Conservation (phyloP, 1,140 invertebrate genomes). For the Drosophila rufa region DNA sequence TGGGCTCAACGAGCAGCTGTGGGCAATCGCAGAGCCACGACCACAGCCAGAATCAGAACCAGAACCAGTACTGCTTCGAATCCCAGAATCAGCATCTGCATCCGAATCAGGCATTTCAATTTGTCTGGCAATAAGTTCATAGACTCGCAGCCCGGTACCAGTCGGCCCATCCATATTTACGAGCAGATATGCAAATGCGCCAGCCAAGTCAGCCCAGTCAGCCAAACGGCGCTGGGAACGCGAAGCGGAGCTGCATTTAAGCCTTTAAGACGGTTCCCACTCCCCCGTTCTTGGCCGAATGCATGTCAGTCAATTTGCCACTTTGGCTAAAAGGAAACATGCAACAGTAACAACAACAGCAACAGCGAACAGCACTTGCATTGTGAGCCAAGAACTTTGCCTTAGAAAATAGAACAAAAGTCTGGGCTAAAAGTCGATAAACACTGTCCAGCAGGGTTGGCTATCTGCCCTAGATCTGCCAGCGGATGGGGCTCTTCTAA, state of each 20-base stretch:
- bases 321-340: conserved; percentile 82
- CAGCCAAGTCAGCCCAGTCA: conserved; percentile 40
- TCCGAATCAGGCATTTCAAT: conserved; percentile 70
- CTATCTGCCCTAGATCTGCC: conserved; percentile 43
- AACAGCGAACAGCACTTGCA: conserved; percentile 74
- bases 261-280: conserved; percentile 62
- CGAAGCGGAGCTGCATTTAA: conserved; percentile 69
- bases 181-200: conserved; percentile 80
- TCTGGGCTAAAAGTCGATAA: conserved; percentile 62
- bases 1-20: conserved; percentile 55
- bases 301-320: conserved; percentile 83
- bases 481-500: background rate
- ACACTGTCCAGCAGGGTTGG: conserved; percentile 62
- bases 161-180: conserved; percentile 78
- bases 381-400: conserved; percentile 61
- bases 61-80: conserved; percentile 8
- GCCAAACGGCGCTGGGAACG: conserved; percentile 74
- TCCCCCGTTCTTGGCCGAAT: conserved; percentile 46
- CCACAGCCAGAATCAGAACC: conserved; percentile 20
- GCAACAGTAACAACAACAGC: conserved; percentile 71
- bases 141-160: conserved; percentile 48
- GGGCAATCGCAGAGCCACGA: conserved; percentile 15
- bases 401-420: conserved; percentile 80
- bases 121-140: conserved; percentile 71
- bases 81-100: conserved; percentile 37